These are phyloP conservation scores for Amblyornis subalaris DNA, from an alignment of 2,113 vertebrate species.

Conservation along the genomic window DNA sequence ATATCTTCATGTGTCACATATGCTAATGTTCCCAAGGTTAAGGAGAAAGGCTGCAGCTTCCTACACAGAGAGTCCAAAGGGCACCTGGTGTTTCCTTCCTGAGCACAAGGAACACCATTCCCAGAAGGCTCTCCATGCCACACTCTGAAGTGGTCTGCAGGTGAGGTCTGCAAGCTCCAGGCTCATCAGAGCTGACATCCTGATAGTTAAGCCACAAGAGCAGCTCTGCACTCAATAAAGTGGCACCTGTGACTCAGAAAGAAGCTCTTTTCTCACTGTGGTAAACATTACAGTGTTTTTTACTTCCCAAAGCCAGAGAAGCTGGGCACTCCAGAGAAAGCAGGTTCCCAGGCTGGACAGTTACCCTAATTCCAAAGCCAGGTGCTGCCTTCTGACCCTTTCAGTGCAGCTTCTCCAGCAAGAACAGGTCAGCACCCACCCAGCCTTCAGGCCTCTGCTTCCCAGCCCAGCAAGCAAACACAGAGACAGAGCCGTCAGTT, in stretches of 20 bases:
- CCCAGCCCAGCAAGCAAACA: not conserved
- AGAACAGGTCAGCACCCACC: not conserved
- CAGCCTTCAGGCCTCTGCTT: not conserved
- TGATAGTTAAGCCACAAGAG: not conserved
- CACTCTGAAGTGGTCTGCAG: not conserved
- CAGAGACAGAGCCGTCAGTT: rapidly evolving
- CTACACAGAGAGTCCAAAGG: not conserved
- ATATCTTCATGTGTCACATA: conserved; percentile 96
- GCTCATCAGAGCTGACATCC: not conserved
- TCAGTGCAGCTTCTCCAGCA: not conserved
- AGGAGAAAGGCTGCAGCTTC: conserved; percentile 66
- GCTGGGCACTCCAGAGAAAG: not conserved
- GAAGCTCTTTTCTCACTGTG: not conserved
- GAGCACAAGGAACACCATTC: not conserved
- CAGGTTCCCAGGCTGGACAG: not conserved
- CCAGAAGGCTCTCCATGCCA: not conserved
- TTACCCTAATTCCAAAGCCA: not conserved
- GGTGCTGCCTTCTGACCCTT: not conserved
- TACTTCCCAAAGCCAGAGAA: not conserved
- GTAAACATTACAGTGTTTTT: not conserved
- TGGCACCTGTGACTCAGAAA: not conserved
- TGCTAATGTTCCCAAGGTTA: conserved; percentile 87
- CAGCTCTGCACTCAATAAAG: not conserved
- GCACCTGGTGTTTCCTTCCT: not conserved
- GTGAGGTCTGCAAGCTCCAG: not conserved